phyloP scores from a whole-genome alignment of 2,888 invertebrate species.

The Troides aeacus region DNA sequence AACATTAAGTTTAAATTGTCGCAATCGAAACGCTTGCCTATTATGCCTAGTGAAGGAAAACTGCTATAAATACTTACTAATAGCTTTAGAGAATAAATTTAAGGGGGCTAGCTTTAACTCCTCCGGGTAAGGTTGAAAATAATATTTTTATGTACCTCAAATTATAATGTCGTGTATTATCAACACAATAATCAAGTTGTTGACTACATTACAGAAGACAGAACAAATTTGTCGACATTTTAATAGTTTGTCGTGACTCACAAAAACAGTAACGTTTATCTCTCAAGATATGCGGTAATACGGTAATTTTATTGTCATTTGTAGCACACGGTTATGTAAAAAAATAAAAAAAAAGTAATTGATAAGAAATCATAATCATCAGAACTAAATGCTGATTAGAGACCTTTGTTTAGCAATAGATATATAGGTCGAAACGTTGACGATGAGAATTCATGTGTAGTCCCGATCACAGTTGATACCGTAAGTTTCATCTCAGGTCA shows the following conservation, averaged over 20 bases:
- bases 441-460: too few relatives aligned
- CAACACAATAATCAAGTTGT: neutral
- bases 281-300: conserved; percentile 17
- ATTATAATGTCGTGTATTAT: neutral
- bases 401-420: too few relatives aligned
- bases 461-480: too few relatives aligned
- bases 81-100: too few relatives aligned
- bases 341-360: neutral
- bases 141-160: neutral
- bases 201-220: neutral
- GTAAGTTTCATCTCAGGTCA: too few relatives aligned
- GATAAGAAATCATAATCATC: too few relatives aligned
- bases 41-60: too few relatives aligned
- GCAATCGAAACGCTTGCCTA: too few relatives aligned
- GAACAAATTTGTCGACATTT: neutral
- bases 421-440: too few relatives aligned
- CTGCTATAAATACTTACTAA: too few relatives aligned
- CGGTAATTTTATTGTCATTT: neutral
- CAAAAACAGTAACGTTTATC: conserved; percentile 22
- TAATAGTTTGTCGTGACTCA: conserved; percentile 17
- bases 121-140: neutral
- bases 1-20: too few relatives aligned
- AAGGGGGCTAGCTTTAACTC: neutral
- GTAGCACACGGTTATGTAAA: neutral
- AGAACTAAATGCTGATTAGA: too few relatives aligned